These are phyloP conservation scores for Thunnus thynnus DNA, from an alignment of 2,113 vertebrate species.

Conservation along the genomic window DNA sequence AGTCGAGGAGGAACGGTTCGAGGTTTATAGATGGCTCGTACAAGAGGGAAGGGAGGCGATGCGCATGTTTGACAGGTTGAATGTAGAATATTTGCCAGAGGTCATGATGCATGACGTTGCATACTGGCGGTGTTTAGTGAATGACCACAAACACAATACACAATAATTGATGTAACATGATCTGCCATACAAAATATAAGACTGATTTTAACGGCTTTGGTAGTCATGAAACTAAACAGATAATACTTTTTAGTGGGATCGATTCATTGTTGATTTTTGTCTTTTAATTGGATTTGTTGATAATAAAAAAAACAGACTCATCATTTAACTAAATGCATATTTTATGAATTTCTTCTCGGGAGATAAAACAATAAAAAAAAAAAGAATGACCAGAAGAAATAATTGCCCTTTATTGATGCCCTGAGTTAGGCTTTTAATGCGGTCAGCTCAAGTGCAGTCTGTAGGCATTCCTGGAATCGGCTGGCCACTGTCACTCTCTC, in stretches of 20 bases:
- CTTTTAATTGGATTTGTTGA: background rate
- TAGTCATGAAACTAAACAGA: background rate
- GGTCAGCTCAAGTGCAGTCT: slow-evolving; percentile 31
- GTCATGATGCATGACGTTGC: slow-evolving; percentile 40
- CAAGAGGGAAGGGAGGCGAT: slow-evolving; percentile 19
- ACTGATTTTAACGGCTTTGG: background rate
- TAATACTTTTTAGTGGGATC: background rate
- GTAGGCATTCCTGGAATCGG: slow-evolving; percentile 60
- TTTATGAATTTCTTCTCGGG: background rate
- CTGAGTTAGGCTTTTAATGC: slow-evolving; percentile 19
- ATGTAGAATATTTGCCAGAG: slow-evolving; percentile 43
- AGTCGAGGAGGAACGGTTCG: slow-evolving; percentile 45
- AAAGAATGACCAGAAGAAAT: slow-evolving; percentile 20
- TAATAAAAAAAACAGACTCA: background rate
- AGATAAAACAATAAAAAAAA: slow-evolving; percentile 1
- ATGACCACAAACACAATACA: background rate
- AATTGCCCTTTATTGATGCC: slow-evolving; percentile 28
- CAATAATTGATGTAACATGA: background rate
- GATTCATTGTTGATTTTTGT: background rate
- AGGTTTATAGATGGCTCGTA: slow-evolving; percentile 38
- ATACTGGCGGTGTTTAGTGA: slow-evolving; percentile 28
- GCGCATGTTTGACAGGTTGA: slow-evolving; percentile 49
- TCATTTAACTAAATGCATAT: background rate
- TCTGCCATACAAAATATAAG: background rate
- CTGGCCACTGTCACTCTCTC: slow-evolving; percentile 62